Evolutionary conservation across 1,140 invertebrate genomes (phyloP), one percentile per base, ranked within the genome.

Genomic region (Lepidostoma basale): DNA sequence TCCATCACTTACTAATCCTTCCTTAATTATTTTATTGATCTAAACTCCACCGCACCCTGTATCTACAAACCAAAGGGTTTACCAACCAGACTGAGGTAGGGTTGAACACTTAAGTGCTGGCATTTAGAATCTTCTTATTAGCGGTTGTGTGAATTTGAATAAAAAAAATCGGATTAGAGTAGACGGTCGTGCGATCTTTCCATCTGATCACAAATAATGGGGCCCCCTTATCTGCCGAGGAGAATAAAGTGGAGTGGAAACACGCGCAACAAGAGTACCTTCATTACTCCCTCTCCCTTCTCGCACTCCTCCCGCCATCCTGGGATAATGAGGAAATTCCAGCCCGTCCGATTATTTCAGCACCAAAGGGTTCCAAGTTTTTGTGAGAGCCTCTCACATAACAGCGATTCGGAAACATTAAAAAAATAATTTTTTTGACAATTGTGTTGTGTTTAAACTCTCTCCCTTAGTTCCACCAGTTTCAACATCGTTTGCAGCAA

Each of bases 251-350:
- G 33, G 18, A 59, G 30, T 39, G 18, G 30, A 25, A 36, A 59
- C 30, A 28, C 49, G 36, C 42, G 42, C 36, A 23, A 56, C 28
- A 59, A 30, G 12, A 59, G 54, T 59, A 33, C 18, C 54, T 22
- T 36, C 54, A 59, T 40, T 25, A 59, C 12, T 33, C 33, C 54
- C 54, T 20, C 16, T 16, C 18, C 30, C 6, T 33, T 10, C 6
- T 20, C 14, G 30, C n/a, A n/a, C n/a, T n/a, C 54, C 33, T 33
- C 54, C 30, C 16, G 33, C 18, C 30, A 9, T 33, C 14, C 6
- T 20, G 30, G 30, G 9, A 22, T 59, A 59, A 59, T 25, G 54
- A 59, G 33, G 33, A 59, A 54, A 40, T 40, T 23, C 54, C 54
- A 23, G 23, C 54, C 54, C 33, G 36, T 16, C 23, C 22, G 18